phyloP scores from a whole-genome alignment of 2,113 vertebrate genomes.

The Aepyceros melampus region DNA sequence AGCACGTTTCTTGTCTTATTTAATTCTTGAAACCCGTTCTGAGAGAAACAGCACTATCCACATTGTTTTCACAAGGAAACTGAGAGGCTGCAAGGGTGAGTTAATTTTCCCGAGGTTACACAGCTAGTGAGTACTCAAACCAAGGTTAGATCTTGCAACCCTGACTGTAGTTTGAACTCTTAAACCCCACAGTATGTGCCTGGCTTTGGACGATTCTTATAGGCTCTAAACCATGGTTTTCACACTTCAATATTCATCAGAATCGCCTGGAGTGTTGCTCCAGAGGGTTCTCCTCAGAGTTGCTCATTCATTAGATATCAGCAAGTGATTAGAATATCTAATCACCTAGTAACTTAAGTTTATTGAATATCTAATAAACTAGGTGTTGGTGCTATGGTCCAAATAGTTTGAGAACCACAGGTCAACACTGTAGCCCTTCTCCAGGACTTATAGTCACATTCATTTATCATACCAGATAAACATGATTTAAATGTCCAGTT shows the following conservation, averaged over 20 bases:
- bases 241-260: neutral
- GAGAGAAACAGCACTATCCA: neutral
- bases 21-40: neutral
- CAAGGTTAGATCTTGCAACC: neutral
- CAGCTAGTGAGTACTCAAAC: neutral
- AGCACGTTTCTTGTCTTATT: neutral
- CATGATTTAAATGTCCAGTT: neutral
- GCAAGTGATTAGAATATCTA: neutral
- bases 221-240: neutral
- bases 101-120: neutral
- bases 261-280: neutral
- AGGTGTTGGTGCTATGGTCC: neutral
- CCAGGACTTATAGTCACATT: neutral
- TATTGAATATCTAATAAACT: neutral
- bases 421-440: neutral
- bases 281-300: neutral
- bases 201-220: neutral
- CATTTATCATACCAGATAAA: neutral
- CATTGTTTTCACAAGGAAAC: neutral
- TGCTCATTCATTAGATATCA: neutral
- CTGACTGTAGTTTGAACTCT: neutral
- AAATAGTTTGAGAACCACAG: neutral
- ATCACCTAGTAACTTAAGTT: neutral
- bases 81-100: neutral
- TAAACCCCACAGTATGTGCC: neutral